Evolutionary conservation across 1,140 invertebrate genomes (phyloP).

Genomic region (Pseudomyrmex cubaensis): DNA sequence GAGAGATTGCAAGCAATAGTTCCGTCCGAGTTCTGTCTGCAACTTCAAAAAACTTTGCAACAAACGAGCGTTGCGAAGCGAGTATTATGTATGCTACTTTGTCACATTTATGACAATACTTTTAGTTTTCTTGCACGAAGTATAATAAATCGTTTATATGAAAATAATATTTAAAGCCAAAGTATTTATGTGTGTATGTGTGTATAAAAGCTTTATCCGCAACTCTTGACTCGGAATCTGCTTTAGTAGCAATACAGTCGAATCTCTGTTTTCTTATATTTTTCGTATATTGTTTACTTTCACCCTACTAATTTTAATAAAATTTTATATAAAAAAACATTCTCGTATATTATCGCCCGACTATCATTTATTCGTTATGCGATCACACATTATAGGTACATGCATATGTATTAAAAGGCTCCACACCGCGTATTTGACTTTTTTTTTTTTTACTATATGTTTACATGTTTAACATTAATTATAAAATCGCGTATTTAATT

Average conservation of each 20-base stretch:
- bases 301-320: no score
- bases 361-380: no score
- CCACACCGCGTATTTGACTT: neutral
- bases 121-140: neutral
- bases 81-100: constrained; percentile 15
- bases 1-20: constrained; percentile 4
- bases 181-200: no score
- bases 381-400: no score
- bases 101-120: constrained; percentile 7
- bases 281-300: no score
- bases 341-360: no score
- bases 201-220: neutral
- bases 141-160: constrained; percentile 8
- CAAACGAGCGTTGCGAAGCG: constrained; percentile 45
- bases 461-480: constrained; percentile 38
- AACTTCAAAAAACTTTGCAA: constrained; percentile 47
- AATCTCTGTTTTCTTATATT: no score
- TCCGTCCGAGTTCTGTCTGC: constrained; percentile 41
- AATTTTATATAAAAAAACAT: no score
- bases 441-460: neutral
- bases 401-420: neutral
- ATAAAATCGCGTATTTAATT: constrained; percentile 39
- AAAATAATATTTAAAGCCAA: neutral
- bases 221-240: neutral
- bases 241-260: constrained; percentile 1